These are phyloP conservation scores for Lutjanus erythropterus DNA, from an alignment of 2,113 vertebrate genomes.

Conservation along the genomic window DNA sequence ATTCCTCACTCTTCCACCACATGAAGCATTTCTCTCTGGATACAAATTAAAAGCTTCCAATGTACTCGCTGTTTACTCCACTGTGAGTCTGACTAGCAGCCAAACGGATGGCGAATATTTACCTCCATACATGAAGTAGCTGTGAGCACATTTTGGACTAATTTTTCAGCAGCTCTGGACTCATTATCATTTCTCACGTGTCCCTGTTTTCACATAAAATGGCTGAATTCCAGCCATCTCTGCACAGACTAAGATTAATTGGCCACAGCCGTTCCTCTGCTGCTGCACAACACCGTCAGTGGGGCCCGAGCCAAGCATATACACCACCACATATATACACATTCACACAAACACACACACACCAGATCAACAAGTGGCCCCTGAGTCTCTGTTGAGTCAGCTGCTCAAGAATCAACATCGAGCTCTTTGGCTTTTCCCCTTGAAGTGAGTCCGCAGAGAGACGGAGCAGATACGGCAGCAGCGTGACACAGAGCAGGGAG, in stretches of 20 bases:
- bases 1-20: conserved; percentile 41
- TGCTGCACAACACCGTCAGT: conserved; percentile 43
- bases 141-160: conserved; percentile 16
- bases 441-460: conserved; percentile 54
- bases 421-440: conserved; percentile 49
- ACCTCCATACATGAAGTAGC: conserved; percentile 48
- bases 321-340: conserved; percentile 20
- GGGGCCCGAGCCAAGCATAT: conserved; percentile 48
- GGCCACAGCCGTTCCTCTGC: conserved; percentile 33
- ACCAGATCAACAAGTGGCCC: conserved; percentile 56
- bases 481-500: conserved; percentile 28
- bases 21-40: conserved; percentile 46
- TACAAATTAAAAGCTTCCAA: conserved; percentile 45
- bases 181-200: conserved; percentile 9
- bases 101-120: conserved; percentile 23
- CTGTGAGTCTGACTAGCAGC: conserved; percentile 40
- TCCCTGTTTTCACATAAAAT: conserved; percentile 53
- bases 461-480: conserved; percentile 38
- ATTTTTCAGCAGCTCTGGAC: conserved; percentile 12
- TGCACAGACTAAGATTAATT: conserved; percentile 63
- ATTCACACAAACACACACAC: conserved; percentile 20
- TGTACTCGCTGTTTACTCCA: conserved; percentile 41
- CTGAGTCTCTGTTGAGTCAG: conserved; percentile 61
- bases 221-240: conserved; percentile 59
- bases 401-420: conserved; percentile 56